Evolutionary conservation across 2,797 vertebrate genomes (phyloP).

Genomic region (Hippocampus kuda): DNA sequence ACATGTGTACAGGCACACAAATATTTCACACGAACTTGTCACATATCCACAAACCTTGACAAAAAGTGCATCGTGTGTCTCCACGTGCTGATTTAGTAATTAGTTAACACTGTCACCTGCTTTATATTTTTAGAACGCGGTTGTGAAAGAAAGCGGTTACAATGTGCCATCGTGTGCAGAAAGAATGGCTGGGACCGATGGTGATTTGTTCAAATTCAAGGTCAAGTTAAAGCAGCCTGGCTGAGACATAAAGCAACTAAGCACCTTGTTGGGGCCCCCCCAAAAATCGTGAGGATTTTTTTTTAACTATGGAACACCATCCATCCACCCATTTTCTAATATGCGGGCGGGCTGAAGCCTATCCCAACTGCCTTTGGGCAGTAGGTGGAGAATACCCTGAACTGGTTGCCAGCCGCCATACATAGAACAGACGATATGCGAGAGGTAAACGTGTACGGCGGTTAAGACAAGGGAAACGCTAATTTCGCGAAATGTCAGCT

Average conservation of each 20-base stretch:
- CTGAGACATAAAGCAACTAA: not conserved
- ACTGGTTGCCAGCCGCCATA: too few species aligned
- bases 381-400: too few species aligned
- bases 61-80: constrained; percentile 24
- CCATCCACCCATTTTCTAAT: too few species aligned
- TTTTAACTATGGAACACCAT: not conserved
- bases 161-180: not conserved
- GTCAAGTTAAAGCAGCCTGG: not conserved
- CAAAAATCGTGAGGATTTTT: not conserved
- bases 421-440: not conserved
- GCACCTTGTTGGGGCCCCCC: not conserved
- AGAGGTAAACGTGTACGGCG: too few species aligned
- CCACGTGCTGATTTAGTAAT: constrained; percentile 24
- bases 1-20: not conserved
- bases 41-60: constrained; percentile 44
- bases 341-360: too few species aligned
- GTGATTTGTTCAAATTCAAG: not conserved
- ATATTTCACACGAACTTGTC: constrained; percentile 45
- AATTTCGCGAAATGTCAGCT: constrained; percentile 31
- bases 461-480: not conserved
- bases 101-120: constrained; percentile 16
- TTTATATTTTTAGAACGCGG: constrained; percentile 32
- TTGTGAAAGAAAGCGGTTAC: constrained; percentile 20
- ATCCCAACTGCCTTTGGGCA: too few species aligned
- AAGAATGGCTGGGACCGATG: not conserved